These are phyloP conservation scores for Epiblema foenella DNA, from an alignment of 2,888 invertebrate species.

Conservation along the genomic window DNA sequence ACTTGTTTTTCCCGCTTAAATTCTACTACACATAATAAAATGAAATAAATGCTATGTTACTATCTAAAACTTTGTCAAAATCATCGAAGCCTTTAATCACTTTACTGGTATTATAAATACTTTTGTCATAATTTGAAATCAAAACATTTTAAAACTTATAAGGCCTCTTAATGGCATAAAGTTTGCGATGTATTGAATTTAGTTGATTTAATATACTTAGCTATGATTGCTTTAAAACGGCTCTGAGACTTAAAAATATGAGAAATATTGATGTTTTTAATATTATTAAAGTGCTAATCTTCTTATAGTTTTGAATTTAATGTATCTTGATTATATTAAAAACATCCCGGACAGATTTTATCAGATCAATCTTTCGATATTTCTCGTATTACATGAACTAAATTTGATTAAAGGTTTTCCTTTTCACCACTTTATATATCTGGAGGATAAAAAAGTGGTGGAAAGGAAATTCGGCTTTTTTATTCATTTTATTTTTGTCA, in stretches of 20 bases:
- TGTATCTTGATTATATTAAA: conserved; percentile 5
- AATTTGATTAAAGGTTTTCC: conserved; percentile 1
- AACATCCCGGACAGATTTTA: not conserved
- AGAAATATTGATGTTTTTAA: conserved; percentile 17
- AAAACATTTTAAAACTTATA: too few relatives aligned
- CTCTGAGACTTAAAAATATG: not conserved
- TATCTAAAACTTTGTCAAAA: too few relatives aligned
- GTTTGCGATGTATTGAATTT: not conserved
- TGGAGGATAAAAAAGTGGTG: not conserved
- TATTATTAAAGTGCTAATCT: not conserved
- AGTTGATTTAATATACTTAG: not conserved
- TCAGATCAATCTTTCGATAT: not conserved
- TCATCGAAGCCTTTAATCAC: too few relatives aligned
- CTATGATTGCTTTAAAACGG: not conserved
- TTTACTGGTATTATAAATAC: too few relatives aligned
- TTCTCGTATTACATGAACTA: not conserved
- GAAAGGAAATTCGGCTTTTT: not conserved
- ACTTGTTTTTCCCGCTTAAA: too few relatives aligned
- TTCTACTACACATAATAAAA: too few relatives aligned
- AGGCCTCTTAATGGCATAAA: not conserved
- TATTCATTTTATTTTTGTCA: not conserved
- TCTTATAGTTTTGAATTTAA: conserved; percentile 5
- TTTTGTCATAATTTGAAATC: too few relatives aligned
- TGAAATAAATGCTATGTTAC: too few relatives aligned
- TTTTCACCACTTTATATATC: not conserved